Base-by-base conservation (phyloP, 2,113 vertebrate genomes). In the Nothoprocta pentlandii region DNA sequence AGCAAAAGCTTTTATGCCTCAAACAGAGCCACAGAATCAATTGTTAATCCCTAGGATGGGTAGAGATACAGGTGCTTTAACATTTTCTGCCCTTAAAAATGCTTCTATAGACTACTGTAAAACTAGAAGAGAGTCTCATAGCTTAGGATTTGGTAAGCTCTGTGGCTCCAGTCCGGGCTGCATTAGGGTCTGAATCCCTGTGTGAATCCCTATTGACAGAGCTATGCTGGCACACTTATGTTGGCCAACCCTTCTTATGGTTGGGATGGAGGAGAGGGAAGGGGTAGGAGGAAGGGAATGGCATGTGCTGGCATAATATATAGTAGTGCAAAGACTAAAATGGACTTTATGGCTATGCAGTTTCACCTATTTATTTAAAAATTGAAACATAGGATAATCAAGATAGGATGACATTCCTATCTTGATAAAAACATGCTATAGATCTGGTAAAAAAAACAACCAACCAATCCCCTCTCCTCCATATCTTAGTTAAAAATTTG, bases 61-160 rank as follows among this genome's bases (percentile, higher is more conserved):
- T 21, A 77, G 9, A 77, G 9, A 20, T 42, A 22, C 7, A 70
- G 58, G 89, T 12, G 8, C 23, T 54, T 78, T 34, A 78, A 49
- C 11, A 6, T 79, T 41, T 69, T 49, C 23, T 82, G 80, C 16
- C 32, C 64, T 88, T 62, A 53, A 88, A 88, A 88, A 56, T 41
- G 7, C 20, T 39, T 64, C 25, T 88, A 78, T 36, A 64, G 5
- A 23, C 15, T 78, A 3, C 36, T 76, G 44, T 78, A 54, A 66
- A 66, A 74, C 0, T 3, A 47, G 22, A 77, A 67, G 22, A 51
- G 30, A 39, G 12, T 75, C 80, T 59, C 10, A 9, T 77, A 90
- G 34, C 16, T 93, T 61, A 6, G 51, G 20, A 28, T 84, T 70
- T 80, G 62, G 23, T 85, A 41, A 77, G 28, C 21, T 88, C 32